A percentile compares a stretch with the other conserved stretches of the same genome.
These are phyloP conservation scores for Lepidonotus clava DNA, from an alignment of 2,888 invertebrate species.

Conservation along the genomic window DNA sequence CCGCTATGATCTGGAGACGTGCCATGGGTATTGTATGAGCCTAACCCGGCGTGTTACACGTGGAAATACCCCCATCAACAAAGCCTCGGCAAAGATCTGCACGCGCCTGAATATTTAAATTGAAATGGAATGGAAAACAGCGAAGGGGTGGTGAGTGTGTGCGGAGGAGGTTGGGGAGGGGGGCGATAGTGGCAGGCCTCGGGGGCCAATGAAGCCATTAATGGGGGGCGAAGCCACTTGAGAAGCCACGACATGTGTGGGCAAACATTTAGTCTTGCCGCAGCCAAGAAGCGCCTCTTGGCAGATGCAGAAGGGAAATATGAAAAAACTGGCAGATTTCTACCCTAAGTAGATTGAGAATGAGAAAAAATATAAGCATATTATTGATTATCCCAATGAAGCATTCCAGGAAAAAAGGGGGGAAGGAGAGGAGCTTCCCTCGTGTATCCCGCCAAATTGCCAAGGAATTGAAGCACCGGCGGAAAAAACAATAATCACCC, in stretches of 20 bases:
- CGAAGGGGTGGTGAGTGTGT: not conserved
- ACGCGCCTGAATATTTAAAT: conserved; percentile 11
- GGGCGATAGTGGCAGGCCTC: conserved; percentile 15
- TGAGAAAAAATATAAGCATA: conserved; percentile 35
- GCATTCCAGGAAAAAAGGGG: not conserved
- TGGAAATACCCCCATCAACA: conserved; percentile 36
- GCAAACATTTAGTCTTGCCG: conserved; percentile 49
- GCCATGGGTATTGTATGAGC: conserved; percentile 17
- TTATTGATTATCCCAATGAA: conserved; percentile 44
- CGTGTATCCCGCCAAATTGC: conserved; percentile 20
- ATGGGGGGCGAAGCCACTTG: conserved; percentile 38
- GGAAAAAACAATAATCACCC: conserved; percentile 32
- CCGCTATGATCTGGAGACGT: conserved; percentile 39
- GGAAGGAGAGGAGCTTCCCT: not conserved
- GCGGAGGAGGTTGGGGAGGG: not conserved
- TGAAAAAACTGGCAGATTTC: conserved; percentile 48
- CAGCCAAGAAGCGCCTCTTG: not conserved
- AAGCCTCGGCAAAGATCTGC: not conserved
- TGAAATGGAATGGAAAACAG: conserved; percentile 25
- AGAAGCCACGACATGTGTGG: conserved; percentile 42
- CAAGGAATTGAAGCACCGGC: conserved; percentile 20
- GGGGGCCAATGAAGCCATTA: conserved; percentile 40
- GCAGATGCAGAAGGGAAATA: not conserved
- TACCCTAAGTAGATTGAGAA: conserved; percentile 31
- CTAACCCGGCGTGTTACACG: not conserved